Evolutionary conservation across 2,797 vertebrate genomes (phyloP), one percentile per base, ranked within the genome.

Genomic region (Loriculus beryllinus): DNA sequence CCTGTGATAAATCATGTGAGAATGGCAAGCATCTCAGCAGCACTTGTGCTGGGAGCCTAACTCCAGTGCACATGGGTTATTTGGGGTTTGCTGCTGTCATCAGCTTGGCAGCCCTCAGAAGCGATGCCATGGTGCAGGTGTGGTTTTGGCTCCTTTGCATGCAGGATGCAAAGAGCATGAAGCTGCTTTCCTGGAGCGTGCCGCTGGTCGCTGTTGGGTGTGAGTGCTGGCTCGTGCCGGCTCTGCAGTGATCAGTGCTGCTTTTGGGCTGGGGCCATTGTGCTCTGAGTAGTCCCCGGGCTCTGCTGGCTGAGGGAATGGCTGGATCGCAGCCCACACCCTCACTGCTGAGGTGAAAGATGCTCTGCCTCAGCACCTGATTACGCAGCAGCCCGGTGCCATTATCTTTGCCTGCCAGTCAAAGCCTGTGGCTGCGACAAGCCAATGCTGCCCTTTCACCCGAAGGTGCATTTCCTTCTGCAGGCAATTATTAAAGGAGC

Each of bases 191-290:
- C 23, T 20, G 54, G 54, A 90, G 40, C 20, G 1, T 11, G 28
- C 43, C 0, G 7, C 91, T 26, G 56, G 77, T 40, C 2, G 2
- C 29, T 7, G 21, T 20, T 40, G 1, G 6, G 17, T 22, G 52
- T 3, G 1, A 33, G 26, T 0, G 0, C 1, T 1, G 80, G 35
- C 72, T 90, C 10, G 1, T 0, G 0, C 40, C 16, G 52, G 62
- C 62, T 25, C 65, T 2, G 3, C n/a, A 39, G 59, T 0, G 0
- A 29, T 7, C 20, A 0, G 0, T 9, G 49, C 28, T 51, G 42
- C 49, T 60, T 52, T 35, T 42, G 57, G 54, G 57, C 67, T 29
- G 37, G 12, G 29, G 23, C 47, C 62, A 7, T 49, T 6, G 25
- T 4, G 9, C 62, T 81, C 47, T 7, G 15, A 60, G 51, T 8